phyloP scores from a whole-genome alignment of 2,888 invertebrate genomes.

The Deilephila porcellus region DNA sequence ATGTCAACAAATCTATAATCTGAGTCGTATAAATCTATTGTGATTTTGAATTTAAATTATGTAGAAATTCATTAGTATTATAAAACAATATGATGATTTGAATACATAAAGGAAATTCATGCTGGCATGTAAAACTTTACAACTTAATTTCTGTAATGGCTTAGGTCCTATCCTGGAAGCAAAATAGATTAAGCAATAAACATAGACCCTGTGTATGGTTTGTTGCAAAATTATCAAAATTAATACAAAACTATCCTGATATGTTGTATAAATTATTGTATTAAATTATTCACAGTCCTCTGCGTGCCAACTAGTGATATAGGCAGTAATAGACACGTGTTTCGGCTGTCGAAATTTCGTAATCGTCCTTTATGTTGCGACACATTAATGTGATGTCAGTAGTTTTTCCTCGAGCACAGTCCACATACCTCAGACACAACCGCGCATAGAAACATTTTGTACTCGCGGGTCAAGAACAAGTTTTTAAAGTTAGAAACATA shows the following conservation, averaged over 20 bases:
- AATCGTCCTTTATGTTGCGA: not conserved
- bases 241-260: too few relatives aligned
- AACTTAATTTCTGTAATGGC: too few relatives aligned
- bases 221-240: too few relatives aligned
- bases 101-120: not conserved
- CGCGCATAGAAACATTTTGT: constrained; percentile 14
- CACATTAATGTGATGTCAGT: constrained; percentile 10
- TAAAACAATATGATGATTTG: not conserved
- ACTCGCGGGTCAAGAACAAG: constrained; percentile 28
- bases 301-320: too few relatives aligned
- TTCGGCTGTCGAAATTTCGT: not conserved
- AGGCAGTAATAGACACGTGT: too few relatives aligned
- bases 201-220: too few relatives aligned
- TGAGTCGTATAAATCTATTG: not conserved
- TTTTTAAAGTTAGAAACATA: constrained; percentile 32
- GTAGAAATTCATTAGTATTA: not conserved
- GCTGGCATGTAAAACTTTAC: too few relatives aligned
- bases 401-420: constrained; percentile 11
- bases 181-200: too few relatives aligned
- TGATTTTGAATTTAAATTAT: not conserved
- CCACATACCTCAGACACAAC: not conserved
- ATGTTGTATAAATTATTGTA: too few relatives aligned
- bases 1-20: not conserved
- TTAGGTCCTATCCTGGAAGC: too few relatives aligned
- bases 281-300: too few relatives aligned